Conservation (phyloP, 2,888 invertebrate genomes). For the Boloria selene region DNA sequence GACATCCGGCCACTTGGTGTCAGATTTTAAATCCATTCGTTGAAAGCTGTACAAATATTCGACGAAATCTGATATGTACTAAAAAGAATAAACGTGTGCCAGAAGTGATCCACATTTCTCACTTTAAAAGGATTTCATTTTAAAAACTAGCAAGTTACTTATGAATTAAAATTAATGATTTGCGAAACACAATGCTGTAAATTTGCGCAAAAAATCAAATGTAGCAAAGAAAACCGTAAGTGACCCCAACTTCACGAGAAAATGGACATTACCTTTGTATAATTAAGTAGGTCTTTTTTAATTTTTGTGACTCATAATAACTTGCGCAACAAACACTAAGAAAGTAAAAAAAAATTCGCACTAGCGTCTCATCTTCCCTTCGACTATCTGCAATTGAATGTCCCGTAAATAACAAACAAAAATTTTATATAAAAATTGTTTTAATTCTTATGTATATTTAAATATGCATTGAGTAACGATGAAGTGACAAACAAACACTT, state of each 20-base stretch:
- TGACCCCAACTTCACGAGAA: neutral
- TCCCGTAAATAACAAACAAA: too few species aligned
- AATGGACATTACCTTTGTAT: too few species aligned
- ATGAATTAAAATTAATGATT: constrained; percentile 13
- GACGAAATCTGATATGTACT: constrained; percentile 45
- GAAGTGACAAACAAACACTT: too few species aligned
- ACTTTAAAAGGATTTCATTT: neutral
- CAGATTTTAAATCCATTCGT: constrained; percentile 30
- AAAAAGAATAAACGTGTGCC: constrained; percentile 26
- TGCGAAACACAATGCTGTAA: constrained; percentile 5
- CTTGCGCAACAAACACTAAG: too few species aligned
- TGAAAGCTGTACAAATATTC: constrained; percentile 48
- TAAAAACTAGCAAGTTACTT: neutral
- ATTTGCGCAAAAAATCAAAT: neutral
- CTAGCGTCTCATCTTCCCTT: too few species aligned
- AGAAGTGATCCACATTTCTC: neutral
- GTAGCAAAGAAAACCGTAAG: constrained; percentile 8
- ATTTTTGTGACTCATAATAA: too few species aligned
- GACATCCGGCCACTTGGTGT: constrained; percentile 24
- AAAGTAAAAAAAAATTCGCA: too few species aligned
- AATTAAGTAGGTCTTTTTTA: too few species aligned
- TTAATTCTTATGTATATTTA: too few species aligned
- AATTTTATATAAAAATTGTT: too few species aligned
- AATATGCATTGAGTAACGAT: too few species aligned
- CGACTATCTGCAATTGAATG: too few species aligned